Percentiles rank a stretch among this genome's conserved stretches.
phyloP scores from a whole-genome alignment of 30 jellyfish, hydroid and myxozoan species.

The Nemopilema nomurai region DNA sequence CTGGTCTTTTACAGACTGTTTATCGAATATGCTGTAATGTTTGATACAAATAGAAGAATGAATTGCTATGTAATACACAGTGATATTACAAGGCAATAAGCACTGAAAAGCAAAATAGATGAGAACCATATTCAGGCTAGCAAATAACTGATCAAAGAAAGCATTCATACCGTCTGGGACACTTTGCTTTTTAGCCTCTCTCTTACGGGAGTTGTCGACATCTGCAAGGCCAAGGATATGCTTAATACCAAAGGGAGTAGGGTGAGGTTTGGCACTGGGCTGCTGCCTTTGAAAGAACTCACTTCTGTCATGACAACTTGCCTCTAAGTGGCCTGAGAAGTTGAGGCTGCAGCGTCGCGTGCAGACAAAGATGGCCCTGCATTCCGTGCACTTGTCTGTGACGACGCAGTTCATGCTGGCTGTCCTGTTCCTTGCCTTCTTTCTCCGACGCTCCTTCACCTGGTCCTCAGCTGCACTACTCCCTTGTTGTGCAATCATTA shows the following conservation, averaged over 20 bases:
- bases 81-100: too few species aligned
- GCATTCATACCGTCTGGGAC: neutral
- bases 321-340: neutral
- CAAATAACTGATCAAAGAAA: neutral
- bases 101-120: too few species aligned
- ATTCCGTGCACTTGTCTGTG: slow-evolving; percentile 15
- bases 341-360: neutral
- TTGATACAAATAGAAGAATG: too few species aligned
- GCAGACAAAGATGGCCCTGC: slow-evolving; percentile 30
- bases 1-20: too few species aligned
- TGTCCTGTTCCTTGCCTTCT: neutral
- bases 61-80: too few species aligned
- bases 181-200: neutral
- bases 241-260: slow-evolving; percentile 50
- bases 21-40: too few species aligned
- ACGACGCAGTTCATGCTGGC: slow-evolving; percentile 4
- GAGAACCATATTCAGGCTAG: too few species aligned
- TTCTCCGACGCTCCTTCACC: neutral
- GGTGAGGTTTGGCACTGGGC: slow-evolving; percentile 1
- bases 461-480: neutral
- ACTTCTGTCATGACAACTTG: neutral
- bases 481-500: neutral
- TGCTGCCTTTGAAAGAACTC: slow-evolving; percentile 8
- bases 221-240: slow-evolving; percentile 47
- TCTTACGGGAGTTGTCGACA: slow-evolving; percentile 9